A percentile compares a stretch with the other conserved stretches of the same genome.
Conservation (phyloP, 2,888 invertebrate species). For the Pelosia muscerda region DNA sequence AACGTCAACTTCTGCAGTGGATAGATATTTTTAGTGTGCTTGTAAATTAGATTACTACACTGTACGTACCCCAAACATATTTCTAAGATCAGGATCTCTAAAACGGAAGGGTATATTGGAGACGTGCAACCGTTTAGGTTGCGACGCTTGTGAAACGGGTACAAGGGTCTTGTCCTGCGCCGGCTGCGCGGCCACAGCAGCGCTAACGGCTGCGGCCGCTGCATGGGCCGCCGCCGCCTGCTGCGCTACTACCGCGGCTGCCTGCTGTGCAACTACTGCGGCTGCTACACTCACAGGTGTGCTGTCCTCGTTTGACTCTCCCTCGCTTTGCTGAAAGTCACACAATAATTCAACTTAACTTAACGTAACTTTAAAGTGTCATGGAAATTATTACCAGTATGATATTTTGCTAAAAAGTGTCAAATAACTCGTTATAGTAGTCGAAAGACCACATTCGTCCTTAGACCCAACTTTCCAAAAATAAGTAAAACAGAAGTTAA, state of each 20-base stretch:
- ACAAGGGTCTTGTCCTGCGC: constrained; percentile 84
- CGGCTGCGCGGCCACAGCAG: constrained; percentile 69
- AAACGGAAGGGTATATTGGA: constrained; percentile 99
- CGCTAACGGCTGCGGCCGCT: constrained; percentile 76
- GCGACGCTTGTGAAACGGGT: constrained; percentile 84
- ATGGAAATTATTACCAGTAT: neutral
- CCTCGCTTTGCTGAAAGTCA: constrained; percentile 71
- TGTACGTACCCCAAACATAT: constrained; percentile 98
- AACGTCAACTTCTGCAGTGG: constrained; percentile 31
- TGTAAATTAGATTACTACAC: constrained; percentile 29
- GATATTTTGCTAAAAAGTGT: neutral
- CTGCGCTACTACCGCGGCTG: constrained; percentile 72
- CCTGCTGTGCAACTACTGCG: constrained; percentile 74
- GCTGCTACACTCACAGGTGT: constrained; percentile 84
- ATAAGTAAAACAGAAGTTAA: too few relatives aligned
- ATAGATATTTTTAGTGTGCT: constrained; percentile 58
- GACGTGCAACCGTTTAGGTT: constrained; percentile 98
- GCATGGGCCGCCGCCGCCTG: constrained; percentile 85
- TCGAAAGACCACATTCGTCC: neutral
- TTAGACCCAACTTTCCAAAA: neutral
- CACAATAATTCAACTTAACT: neutral
- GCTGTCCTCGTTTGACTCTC: constrained; percentile 85
- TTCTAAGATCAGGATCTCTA: constrained; percentile 98
- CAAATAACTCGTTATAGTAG: neutral
- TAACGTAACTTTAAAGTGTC: neutral